phyloP scores from a whole-genome alignment of 2,797 vertebrate species.

The Calcarius lapponicus region DNA sequence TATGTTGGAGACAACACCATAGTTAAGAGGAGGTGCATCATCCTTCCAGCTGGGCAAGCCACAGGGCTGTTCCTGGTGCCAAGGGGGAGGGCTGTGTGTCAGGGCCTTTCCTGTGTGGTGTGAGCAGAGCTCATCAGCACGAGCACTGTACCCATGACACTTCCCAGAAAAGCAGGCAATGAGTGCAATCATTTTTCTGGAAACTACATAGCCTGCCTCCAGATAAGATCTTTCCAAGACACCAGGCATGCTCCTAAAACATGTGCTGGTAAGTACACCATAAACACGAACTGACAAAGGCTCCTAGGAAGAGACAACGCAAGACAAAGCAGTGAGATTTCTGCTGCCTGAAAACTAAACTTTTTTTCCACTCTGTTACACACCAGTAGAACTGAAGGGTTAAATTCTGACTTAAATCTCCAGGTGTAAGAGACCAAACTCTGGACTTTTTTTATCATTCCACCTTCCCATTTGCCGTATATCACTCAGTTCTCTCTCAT shows the following conservation, averaged over 20 bases:
- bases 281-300: background rate
- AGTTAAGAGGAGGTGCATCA: background rate
- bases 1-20: background rate
- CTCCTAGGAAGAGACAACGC: background rate
- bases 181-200: background rate
- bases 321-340: background rate
- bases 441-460: background rate
- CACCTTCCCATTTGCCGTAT: background rate
- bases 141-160: accelerated
- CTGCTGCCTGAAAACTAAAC: background rate
- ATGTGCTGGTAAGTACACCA: accelerated
- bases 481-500: background rate
- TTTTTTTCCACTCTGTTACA: background rate
- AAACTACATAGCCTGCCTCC: background rate
- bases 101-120: background rate
- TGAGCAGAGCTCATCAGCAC: background rate
- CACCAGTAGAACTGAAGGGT: background rate
- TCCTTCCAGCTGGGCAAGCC: background rate
- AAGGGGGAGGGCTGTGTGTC: background rate
- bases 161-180: background rate
- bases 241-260: background rate
- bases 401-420: background rate
- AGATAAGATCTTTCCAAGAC: background rate
- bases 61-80: background rate
- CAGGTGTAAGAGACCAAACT: background rate